Evolutionary conservation across 2,113 vertebrate species (phyloP).

Genomic region (Columba livia): DNA sequence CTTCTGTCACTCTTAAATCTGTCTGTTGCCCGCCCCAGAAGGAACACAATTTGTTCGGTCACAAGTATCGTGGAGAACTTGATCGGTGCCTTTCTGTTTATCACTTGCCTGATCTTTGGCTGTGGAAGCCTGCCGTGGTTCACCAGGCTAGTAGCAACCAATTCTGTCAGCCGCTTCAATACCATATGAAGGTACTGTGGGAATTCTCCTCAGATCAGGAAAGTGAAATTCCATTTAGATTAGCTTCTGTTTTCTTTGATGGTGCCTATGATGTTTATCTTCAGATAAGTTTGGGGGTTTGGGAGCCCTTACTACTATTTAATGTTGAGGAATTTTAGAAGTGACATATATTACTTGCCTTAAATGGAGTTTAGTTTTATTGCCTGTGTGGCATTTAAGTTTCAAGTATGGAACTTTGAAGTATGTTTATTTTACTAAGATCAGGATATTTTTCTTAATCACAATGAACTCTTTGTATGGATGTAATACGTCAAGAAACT

Average conservation of each 20-base stretch:
- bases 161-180: slow-evolving; percentile 6
- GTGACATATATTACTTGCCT: slow-evolving; percentile 45
- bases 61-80: not conserved
- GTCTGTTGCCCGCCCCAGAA: not conserved
- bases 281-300: slow-evolving; percentile 10
- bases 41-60: not conserved
- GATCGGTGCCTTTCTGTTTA: slow-evolving; percentile 36
- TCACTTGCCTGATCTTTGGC: slow-evolving; percentile 4
- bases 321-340: slow-evolving; percentile 20
- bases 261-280: slow-evolving; percentile 57
- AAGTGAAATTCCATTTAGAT: slow-evolving; percentile 30
- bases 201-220: slow-evolving; percentile 37
- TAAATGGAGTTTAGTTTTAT: slow-evolving; percentile 49
- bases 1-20: not conserved
- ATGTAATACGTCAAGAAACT: slow-evolving; percentile 14
- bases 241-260: slow-evolving; percentile 52
- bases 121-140: not conserved
- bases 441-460: slow-evolving; percentile 33
- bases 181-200: not conserved
- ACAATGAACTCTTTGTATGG: slow-evolving; percentile 43
- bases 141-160: not conserved
- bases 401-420: slow-evolving; percentile 44
- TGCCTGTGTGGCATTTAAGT: slow-evolving; percentile 36
- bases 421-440: slow-evolving; percentile 56
- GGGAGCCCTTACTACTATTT: slow-evolving; percentile 36